A percentile compares a stretch with the other conserved stretches of the same genome.
These are phyloP conservation scores for Xenentodon cancila DNA, from an alignment of 2,797 vertebrate genomes.

Conservation along the genomic window DNA sequence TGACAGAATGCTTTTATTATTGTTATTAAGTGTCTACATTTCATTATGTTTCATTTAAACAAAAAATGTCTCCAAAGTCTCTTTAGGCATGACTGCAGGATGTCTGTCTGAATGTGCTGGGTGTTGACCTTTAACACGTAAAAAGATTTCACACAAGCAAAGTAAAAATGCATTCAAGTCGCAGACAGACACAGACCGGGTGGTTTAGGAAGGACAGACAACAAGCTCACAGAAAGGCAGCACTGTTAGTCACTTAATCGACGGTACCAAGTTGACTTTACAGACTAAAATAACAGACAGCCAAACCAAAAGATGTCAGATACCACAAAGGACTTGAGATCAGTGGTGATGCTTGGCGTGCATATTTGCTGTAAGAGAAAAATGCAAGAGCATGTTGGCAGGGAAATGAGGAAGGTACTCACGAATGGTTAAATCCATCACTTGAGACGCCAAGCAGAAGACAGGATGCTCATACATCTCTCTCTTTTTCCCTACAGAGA, in stretches of 20 bases:
- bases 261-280: conserved; percentile 78
- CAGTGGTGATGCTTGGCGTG: conserved; percentile 32
- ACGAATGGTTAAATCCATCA: conserved; percentile 99
- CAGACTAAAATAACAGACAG: conserved; percentile 88
- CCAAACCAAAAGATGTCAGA: conserved; percentile 82
- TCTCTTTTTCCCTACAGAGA: conserved; percentile 99
- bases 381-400: conserved; percentile 72
- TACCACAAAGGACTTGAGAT: conserved; percentile 60
- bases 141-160: conserved; percentile 93
- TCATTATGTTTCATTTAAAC: conserved; percentile 15
- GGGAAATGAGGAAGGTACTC: conserved; percentile 95
- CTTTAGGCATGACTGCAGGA: not conserved
- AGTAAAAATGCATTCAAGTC: conserved; percentile 99
- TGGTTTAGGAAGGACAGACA: conserved; percentile 62
- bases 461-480: conserved; percentile 99
- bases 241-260: not conserved
- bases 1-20: not conserved
- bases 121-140: conserved; percentile 75
- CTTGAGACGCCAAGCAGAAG: conserved; percentile 99
- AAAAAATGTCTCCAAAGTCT: conserved; percentile 1
- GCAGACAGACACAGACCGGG: conserved; percentile 87
- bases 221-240: conserved; percentile 81
- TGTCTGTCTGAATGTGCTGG: conserved; percentile 65
- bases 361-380: conserved; percentile 59
- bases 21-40: not conserved